Conservation (phyloP, 2,797 vertebrate species). For the Syndactyla subalaris region DNA sequence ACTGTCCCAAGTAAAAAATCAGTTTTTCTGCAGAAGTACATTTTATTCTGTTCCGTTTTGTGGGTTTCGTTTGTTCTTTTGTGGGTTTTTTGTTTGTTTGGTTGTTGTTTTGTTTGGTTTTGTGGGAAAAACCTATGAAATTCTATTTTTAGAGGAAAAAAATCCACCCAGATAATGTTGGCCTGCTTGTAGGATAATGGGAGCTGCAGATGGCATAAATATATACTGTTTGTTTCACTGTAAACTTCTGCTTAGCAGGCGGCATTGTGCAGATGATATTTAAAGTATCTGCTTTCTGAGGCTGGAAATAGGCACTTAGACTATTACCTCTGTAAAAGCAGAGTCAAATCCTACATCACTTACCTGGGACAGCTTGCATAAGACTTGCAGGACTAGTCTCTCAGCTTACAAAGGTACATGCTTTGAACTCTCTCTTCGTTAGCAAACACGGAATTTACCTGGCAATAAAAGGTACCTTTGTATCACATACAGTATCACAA, state of each 20-base stretch:
- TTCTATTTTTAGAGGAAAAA: conserved; percentile 12
- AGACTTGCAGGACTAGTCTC: background rate
- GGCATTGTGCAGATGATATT: background rate
- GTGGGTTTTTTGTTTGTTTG: background rate
- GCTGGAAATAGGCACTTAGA: background rate
- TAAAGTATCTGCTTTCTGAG: conserved; percentile 15
- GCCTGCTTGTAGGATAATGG: background rate
- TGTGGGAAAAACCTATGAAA: background rate
- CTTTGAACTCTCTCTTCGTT: background rate
- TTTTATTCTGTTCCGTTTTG: background rate
- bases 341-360: background rate
- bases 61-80: background rate
- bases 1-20: background rate
- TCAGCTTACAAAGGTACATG: background rate
- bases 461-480: conserved; percentile 39
- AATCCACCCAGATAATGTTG: background rate
- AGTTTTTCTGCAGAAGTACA: background rate
- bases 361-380: background rate
- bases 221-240: background rate
- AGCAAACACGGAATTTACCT: conserved; percentile 46
- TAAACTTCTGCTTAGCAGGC: conserved; percentile 4
- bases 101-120: background rate
- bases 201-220: conserved; percentile 20
- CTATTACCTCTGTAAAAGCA: background rate
- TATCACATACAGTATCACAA: conserved; percentile 43